Conservation (phyloP, 2,113 vertebrate species). For the Equus quagga region DNA sequence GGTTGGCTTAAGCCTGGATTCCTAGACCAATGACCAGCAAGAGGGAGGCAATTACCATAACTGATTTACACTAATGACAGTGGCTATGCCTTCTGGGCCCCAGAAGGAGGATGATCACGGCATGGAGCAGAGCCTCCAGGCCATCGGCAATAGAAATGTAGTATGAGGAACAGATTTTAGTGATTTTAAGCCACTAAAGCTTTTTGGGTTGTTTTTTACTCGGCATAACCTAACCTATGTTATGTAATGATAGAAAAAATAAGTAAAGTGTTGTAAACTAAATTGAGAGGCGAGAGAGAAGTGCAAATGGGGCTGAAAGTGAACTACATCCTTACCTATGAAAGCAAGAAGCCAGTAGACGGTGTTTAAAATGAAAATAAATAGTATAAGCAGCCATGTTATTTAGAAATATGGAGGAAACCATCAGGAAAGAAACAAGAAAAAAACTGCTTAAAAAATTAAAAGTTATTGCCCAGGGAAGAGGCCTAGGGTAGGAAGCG, state of each 20-base stretch:
- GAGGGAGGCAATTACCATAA: not conserved
- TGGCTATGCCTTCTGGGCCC: not conserved
- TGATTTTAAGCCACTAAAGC: slow-evolving; percentile 2
- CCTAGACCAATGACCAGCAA: not conserved
- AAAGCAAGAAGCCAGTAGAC: not conserved
- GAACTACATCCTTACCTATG: not conserved
- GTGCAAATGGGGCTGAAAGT: not conserved
- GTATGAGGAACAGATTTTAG: not conserved
- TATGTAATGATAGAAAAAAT: slow-evolving; percentile 15
- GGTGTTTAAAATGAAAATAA: slow-evolving; percentile 54
- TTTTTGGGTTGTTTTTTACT: not conserved
- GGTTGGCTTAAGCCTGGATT: not conserved
- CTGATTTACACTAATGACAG: not conserved
- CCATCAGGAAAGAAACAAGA: not conserved
- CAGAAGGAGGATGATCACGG: not conserved
- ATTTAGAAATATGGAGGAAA: slow-evolving; percentile 39
- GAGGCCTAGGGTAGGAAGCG: not conserved
- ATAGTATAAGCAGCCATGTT: not conserved
- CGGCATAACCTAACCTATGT: not conserved
- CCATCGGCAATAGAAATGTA: not conserved
- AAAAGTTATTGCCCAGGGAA: not conserved
- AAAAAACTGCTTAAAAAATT: not conserved
- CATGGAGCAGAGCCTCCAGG: not conserved
- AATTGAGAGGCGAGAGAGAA: not conserved
- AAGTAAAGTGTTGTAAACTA: not conserved